phyloP scores from a whole-genome alignment of 2,113 vertebrate genomes.

The Trogon surrucura region DNA sequence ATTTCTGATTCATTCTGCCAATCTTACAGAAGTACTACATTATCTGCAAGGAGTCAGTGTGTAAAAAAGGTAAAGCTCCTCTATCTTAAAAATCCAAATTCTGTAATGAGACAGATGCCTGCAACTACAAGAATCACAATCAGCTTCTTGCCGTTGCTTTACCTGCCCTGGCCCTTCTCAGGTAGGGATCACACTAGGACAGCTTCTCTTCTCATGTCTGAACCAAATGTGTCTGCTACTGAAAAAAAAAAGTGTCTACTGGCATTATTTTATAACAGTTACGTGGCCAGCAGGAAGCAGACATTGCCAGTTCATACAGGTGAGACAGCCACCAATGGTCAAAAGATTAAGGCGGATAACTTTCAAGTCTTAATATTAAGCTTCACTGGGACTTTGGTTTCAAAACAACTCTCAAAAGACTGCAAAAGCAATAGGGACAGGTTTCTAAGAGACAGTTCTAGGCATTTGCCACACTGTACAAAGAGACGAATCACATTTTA shows the following conservation, averaged over 20 bases:
- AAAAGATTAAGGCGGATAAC: not conserved
- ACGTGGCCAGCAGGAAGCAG: not conserved
- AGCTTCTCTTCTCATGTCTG: not conserved
- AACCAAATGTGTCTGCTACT: not conserved
- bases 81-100: not conserved
- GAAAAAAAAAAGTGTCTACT: not conserved
- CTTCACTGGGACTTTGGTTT: not conserved
- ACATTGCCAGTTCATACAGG: not conserved
- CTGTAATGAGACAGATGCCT: not conserved
- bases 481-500: not conserved
- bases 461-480: not conserved
- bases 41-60: not conserved
- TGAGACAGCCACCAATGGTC: not conserved
- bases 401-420: not conserved
- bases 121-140: not conserved
- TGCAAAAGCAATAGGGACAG: accelerated
- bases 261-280: not conserved
- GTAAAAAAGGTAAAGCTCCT: not conserved
- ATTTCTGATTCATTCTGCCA: not conserved
- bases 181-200: not conserved
- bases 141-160: not conserved
- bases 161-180: not conserved
- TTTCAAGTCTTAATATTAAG: not conserved
- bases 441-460: not conserved
- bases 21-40: not conserved